These are phyloP conservation scores for Neostethus bicornis DNA, from an alignment of 2,797 vertebrate species.

Conservation along the genomic window DNA sequence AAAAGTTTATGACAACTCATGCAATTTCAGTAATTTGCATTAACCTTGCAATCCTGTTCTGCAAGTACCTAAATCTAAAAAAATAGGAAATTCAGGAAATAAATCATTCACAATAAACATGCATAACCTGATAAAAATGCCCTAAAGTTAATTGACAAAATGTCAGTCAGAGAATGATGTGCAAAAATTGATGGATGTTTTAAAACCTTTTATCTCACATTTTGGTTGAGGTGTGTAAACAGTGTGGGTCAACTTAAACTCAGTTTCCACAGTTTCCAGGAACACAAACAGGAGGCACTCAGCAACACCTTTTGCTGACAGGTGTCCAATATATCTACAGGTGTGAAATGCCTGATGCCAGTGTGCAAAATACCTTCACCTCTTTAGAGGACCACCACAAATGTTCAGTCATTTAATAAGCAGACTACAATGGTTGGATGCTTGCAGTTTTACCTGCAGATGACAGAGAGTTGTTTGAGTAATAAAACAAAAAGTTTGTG, in stretches of 20 bases:
- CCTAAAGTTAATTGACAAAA: conserved; percentile 29
- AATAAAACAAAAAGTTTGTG: conserved; percentile 11
- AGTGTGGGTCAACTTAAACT: neutral
- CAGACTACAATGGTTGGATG: conserved; percentile 4
- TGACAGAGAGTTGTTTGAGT: neutral
- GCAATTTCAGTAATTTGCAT: no score
- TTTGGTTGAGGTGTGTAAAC: conserved; percentile 12
- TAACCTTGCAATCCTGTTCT: conserved; percentile 21
- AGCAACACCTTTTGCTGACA: conserved; percentile 19
- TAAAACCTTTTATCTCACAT: neutral
- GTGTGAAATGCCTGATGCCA: conserved; percentile 39
- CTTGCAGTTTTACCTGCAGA: conserved; percentile 3
- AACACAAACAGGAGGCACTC: neutral
- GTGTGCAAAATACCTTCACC: conserved; percentile 26
- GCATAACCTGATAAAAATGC: no score
- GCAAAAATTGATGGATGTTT: conserved; percentile 3
- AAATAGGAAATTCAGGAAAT: no score
- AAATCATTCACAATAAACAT: no score
- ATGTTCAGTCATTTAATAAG: conserved; percentile 37
- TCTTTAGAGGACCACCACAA: neutral
- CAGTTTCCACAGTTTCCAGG: conserved; percentile 2
- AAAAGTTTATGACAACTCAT: no score
- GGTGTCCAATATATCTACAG: conserved; percentile 30
- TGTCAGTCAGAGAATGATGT: conserved; percentile 3
- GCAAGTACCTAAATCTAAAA: no score